Conservation (phyloP, 2,888 invertebrate species). For the Ormyrus nitidulus region DNA sequence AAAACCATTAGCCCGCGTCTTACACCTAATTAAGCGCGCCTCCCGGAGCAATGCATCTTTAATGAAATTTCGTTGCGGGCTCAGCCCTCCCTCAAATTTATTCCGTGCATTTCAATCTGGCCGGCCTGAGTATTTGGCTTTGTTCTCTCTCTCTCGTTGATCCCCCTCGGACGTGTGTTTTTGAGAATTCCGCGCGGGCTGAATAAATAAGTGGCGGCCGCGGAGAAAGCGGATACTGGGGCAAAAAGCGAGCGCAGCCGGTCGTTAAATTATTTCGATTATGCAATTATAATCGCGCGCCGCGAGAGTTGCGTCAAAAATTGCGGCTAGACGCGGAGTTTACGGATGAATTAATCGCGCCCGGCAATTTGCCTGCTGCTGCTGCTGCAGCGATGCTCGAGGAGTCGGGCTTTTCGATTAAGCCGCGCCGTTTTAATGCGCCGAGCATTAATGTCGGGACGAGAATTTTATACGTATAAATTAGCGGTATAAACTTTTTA, state of each 20-base stretch:
- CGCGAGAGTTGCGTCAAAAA: constrained; percentile 18
- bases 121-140: constrained; percentile 55
- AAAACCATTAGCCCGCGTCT: too few relatives aligned
- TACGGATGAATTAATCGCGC: constrained; percentile 2
- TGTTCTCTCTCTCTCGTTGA: background rate
- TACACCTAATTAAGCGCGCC: too few relatives aligned
- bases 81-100: constrained; percentile 61
- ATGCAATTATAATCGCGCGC: constrained; percentile 20
- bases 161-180: constrained; percentile 10
- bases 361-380: background rate
- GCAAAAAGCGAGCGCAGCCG: background rate
- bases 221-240: constrained; percentile 1
- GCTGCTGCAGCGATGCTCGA: too few relatives aligned
- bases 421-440: too few relatives aligned
- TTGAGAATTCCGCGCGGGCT: constrained; percentile 1
- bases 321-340: background rate
- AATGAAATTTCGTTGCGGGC: constrained; percentile 66
- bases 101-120: constrained; percentile 63
- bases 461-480: too few relatives aligned
- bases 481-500: too few relatives aligned
- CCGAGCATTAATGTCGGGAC: too few relatives aligned
- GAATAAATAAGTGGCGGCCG: too few relatives aligned
- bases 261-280: constrained; percentile 30
- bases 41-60: constrained; percentile 65
- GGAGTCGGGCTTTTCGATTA: too few relatives aligned